A percentile compares a stretch with the other conserved stretches of the same genome.
phyloP scores from a whole-genome alignment of 2,888 invertebrate genomes.

The Taenaris catops region DNA sequence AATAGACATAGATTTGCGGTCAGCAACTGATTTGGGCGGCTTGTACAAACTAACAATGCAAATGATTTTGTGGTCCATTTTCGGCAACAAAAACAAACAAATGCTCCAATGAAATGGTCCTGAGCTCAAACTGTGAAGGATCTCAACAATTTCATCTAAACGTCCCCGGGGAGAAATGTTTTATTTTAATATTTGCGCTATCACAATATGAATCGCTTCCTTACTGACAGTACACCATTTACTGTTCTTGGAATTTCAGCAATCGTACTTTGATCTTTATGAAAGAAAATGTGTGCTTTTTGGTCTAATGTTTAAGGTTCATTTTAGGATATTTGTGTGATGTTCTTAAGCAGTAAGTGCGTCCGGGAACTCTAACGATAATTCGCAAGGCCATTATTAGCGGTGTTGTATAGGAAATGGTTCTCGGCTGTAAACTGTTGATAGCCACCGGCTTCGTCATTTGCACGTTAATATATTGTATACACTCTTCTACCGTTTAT shows the following conservation, averaged over 20 bases:
- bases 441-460: conserved; percentile 25
- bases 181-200: conserved; percentile 22
- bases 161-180: conserved; percentile 9
- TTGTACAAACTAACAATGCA: conserved; percentile 15
- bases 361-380: conserved; percentile 33
- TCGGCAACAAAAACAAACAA: conserved; percentile 9
- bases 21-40: conserved; percentile 13
- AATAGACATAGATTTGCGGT: conserved; percentile 24
- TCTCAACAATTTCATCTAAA: conserved; percentile 2
- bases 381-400: conserved; percentile 37
- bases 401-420: conserved; percentile 34
- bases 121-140: background rate
- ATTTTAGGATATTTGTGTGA: conserved; percentile 12
- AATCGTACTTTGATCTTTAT: conserved; percentile 7
- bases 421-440: conserved; percentile 28
- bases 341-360: conserved; percentile 17
- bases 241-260: conserved; percentile 21
- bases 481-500: no score
- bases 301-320: conserved; percentile 4
- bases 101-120: background rate
- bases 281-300: conserved; percentile 13
- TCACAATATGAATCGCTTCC: conserved; percentile 23
- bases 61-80: conserved; percentile 15
- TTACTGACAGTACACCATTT: conserved; percentile 21
- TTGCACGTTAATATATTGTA: conserved; percentile 20